Conservation (phyloP, 2,113 vertebrate species). For the Calonectris borealis region DNA sequence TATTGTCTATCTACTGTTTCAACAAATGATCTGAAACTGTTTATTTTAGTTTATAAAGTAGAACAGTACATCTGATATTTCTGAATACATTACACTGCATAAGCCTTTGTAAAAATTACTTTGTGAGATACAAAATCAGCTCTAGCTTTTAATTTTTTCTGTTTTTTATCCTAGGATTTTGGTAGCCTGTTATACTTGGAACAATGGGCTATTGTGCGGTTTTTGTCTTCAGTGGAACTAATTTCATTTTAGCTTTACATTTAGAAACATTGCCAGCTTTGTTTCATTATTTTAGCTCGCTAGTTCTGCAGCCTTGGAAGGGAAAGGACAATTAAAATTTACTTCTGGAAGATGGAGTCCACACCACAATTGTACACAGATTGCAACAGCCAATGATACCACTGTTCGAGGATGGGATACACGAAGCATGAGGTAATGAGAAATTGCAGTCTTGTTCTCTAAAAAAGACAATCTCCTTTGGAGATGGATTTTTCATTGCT, state of each 20-base stretch:
- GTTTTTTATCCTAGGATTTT: neutral
- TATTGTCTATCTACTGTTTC: neutral
- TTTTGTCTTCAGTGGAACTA: neutral
- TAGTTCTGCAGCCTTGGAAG: slow-evolving; percentile 87
- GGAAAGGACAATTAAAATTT: slow-evolving; percentile 96
- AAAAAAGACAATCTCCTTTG: neutral
- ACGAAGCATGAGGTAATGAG: slow-evolving; percentile 90
- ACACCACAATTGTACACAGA: slow-evolving; percentile 94
- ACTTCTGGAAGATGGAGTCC: slow-evolving; percentile 95
- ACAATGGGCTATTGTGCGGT: neutral
- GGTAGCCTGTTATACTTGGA: neutral
- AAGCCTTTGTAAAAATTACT: neutral
- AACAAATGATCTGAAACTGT: neutral
- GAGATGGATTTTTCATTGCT: neutral
- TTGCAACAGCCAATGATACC: slow-evolving; percentile 94
- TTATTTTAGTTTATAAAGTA: neutral
- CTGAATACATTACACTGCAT: neutral
- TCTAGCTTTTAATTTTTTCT: neutral
- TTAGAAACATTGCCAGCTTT: neutral
- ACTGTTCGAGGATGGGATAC: slow-evolving; percentile 94
- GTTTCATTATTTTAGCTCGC: slow-evolving; percentile 79
- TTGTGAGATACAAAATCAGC: neutral
- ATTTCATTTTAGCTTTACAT: neutral
- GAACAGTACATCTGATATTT: neutral
- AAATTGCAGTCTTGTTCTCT: neutral